phyloP scores from a whole-genome alignment of 2,888 invertebrate species.

The Enoplolaimus lenunculus region DNA sequence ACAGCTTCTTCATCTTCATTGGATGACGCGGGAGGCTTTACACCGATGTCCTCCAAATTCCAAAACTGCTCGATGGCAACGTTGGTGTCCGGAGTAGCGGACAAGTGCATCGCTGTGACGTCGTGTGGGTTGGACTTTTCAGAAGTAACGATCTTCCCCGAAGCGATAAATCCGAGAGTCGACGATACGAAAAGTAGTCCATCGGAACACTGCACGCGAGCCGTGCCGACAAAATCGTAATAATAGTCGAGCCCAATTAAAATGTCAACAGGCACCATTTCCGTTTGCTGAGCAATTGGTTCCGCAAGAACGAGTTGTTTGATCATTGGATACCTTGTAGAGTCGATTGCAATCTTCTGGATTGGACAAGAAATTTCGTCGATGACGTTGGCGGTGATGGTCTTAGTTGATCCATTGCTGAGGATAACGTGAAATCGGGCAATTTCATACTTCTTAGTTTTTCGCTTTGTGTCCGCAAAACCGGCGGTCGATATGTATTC shows the following conservation, averaged over 20 bases:
- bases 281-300: background rate
- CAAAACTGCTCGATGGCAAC: background rate
- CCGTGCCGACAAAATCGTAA: background rate
- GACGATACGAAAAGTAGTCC: background rate
- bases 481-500: background rate
- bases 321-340: background rate
- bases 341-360: background rate
- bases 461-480: background rate
- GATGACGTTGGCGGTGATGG: background rate
- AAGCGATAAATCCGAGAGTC: background rate
- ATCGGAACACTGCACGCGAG: background rate
- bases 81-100: background rate
- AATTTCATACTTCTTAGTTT: background rate
- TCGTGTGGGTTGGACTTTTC: background rate
- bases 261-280: background rate
- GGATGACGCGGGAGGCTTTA: background rate
- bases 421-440: background rate
- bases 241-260: conserved; percentile 9
- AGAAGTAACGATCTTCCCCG: background rate
- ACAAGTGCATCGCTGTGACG: background rate
- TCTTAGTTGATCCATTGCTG: background rate
- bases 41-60: conserved; percentile 7
- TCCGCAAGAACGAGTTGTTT: background rate
- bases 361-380: background rate
- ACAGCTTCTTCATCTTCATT: conserved; percentile 1